Base-by-base conservation (phyloP, 2,113 vertebrate genomes). In the Corythornis madagascariensis region DNA sequence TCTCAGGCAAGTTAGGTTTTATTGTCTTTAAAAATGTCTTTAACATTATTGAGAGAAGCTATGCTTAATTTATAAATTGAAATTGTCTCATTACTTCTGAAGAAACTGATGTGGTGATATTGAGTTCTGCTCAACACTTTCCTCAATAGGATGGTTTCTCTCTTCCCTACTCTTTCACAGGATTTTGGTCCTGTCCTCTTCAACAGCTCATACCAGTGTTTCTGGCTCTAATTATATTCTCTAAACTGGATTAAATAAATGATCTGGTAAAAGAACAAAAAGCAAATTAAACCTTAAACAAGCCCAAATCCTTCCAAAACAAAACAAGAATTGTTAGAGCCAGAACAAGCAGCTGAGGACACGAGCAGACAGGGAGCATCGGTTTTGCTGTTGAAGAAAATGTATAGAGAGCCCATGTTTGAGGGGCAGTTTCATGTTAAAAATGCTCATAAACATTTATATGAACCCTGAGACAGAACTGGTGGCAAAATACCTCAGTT, bases 391-490 rank as follows among this genome's bases (percentile, higher is more conserved):
- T 53, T 70, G 53, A 17, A 86, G 21, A 78, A 83, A 91, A 77
- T 11, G 19, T 29, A 64, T 1, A 78, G 57, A 13, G 28, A 91
- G 15, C 40, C 19, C 28, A 26, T 0, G 0, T 38, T 17, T 48
- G 20, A 88, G 42, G 31, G 25, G 31, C 40, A 74, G 61, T 67
- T 85, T 87, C 20, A 28, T 40, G 29, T 74, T 52, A 75, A 22
- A 91, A 89, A 90, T 76, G 28, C 43, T 73, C 42, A 90, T 28
- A 60, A 57, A 80, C 35, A 60, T 50, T 75, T 78, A 84, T 71
- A 48, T 65, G 50, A 88, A 50, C 40, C 20, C 47, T 26, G 59
- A 57, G 50, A 61, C 33, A 78, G 33, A 81, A 86, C 28, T 82
- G 42, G 24, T 84, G 25, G 64, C 28, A 78, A 92, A 82, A 24